Base-by-base conservation (phyloP, 2,113 vertebrate genomes). In the Tricholaema leucomelas region DNA sequence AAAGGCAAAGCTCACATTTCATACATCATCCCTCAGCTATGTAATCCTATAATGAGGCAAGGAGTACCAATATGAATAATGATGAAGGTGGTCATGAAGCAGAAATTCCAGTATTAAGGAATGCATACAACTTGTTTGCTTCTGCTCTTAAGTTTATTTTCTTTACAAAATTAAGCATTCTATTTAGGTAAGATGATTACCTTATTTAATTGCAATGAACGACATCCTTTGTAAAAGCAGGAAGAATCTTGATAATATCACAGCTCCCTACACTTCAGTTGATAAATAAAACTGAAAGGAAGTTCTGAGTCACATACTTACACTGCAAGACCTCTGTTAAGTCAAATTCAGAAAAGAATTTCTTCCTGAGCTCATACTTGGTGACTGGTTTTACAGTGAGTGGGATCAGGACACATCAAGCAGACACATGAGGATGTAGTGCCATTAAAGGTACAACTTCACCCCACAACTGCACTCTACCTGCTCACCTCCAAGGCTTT, bases 281-380 rank as follows among this genome's bases (percentile, higher is more conserved):
- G 8, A 48, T 81, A 71, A 91, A 71, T 81, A 77, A 93, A 93
- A 67, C 31, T 69, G 58, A 38, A 2, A 58, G 31, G 42, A 15
- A 66, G 44, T 69, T 74, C 23, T 78, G 66, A 88, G 65, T 52
- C 23, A 52, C 14, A 31, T 33, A 35, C 24, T 38, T 58, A 69
- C 10, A 76, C 55, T 60, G 12, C 23, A 78, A 67, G 31, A 66
- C 19, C 67, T 12, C 12, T 78, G 42, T 27, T 86, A 64, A 71
- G 88, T 91, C 66, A 83, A 86, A 81, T 90, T 71, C 74, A 85
- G 33, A 54, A 78, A 78, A 88, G 25, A 50, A 59, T 75, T 80
- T 93, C 61, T 15, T 90, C 42, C 64, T 88, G 42, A 90, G 42
- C 19, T 58, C 11, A 25, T 66, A 61, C 28, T 36, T 88, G 64